Conservation (phyloP, 2,113 vertebrate species). For the Syngnathus typhle region DNA sequence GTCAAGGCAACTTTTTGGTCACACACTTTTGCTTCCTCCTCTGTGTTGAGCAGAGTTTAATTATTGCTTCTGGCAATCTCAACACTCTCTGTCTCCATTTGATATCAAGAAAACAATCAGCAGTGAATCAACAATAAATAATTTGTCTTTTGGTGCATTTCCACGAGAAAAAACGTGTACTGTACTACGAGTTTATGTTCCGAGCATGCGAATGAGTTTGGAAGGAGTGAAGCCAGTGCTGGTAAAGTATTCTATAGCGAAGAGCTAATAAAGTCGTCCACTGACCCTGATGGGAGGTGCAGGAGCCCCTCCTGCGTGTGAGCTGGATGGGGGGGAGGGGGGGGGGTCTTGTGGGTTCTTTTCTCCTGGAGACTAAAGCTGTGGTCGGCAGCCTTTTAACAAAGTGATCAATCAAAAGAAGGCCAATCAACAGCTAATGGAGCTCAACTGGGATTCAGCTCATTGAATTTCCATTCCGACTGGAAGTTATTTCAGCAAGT, state of each 20-base stretch:
- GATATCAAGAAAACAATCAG: slow-evolving; percentile 33
- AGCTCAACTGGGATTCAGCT: slow-evolving; percentile 33
- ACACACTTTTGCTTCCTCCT: slow-evolving; percentile 28
- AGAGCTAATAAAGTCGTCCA: slow-evolving; percentile 60
- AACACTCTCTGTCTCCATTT: slow-evolving; percentile 25
- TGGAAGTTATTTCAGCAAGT: background rate
- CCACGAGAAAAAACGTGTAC: slow-evolving; percentile 7
- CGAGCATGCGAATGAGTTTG: slow-evolving; percentile 25
- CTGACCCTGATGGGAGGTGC: slow-evolving; percentile 65
- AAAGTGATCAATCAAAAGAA: slow-evolving; percentile 49
- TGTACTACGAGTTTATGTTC: too few relatives aligned
- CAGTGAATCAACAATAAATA: slow-evolving; percentile 23
- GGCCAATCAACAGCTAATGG: slow-evolving; percentile 38
- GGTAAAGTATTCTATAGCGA: slow-evolving; percentile 57
- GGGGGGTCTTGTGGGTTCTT: slow-evolving; percentile 18
- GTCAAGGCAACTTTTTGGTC: slow-evolving; percentile 5
- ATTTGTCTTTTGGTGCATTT: slow-evolving; percentile 20
- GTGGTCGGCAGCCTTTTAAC: slow-evolving; percentile 36
- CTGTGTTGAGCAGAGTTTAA: slow-evolving; percentile 31
- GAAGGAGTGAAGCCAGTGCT: slow-evolving; percentile 59
- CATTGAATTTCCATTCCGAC: slow-evolving; percentile 31
- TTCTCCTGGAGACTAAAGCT: slow-evolving; percentile 30
- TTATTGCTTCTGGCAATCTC: slow-evolving; percentile 49
- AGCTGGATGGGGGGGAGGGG: slow-evolving; percentile 7
- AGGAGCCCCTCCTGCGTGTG: slow-evolving; percentile 38